Base-by-base conservation (phyloP, 2,888 invertebrate genomes). In the Drosophila emarginata region DNA sequence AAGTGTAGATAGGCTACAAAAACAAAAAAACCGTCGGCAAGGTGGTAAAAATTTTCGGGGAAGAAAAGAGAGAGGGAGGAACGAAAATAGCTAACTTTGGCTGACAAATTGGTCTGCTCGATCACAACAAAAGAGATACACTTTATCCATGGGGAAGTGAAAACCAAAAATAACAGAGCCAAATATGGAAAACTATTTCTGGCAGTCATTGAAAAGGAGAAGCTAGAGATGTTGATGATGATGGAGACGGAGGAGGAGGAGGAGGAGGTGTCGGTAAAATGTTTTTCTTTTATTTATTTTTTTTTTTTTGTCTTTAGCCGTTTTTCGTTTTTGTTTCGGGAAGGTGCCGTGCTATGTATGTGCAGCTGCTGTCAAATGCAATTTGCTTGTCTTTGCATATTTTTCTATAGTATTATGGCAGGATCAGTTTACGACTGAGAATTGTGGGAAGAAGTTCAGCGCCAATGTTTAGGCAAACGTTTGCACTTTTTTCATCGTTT, bases 331-430 rank as follows among this genome's bases (percentile, higher is more conserved):
- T 11, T 26, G 50, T 50, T 54, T 45, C 26, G 40, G 12, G 21
- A 45, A 45, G 45, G 45, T 45, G 21, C 45, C 37, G 36, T n/a
- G 26, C 37, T 2, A n/a, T n/a, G 11, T 4, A 15, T 15, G 9
- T 18, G 54, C 39, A 59, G 56, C 72, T 50, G 50, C 14, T 40
- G 26, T 12, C 52, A 21, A 70, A 58, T 69, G 58, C 69, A 71
- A 71, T 70, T 70, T 56, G 70, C 70, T 63, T 54, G 14, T 37
- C 50, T 70, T 59, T 39, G 72, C 70, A 70, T n/a, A 71, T 53
- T 62, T 18, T 12, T 40, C 11, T 26, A 52, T 45, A 52, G 26
- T 65, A 51, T 67, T 67, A 51, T 45, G 7, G 18, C 32, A 45
- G 45, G 21, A 45, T 45, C 45, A 21, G 11, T 21, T 45, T 45